Evolutionary conservation across 2,888 invertebrate species (phyloP).

Genomic region (Eupithecia insigniata): DNA sequence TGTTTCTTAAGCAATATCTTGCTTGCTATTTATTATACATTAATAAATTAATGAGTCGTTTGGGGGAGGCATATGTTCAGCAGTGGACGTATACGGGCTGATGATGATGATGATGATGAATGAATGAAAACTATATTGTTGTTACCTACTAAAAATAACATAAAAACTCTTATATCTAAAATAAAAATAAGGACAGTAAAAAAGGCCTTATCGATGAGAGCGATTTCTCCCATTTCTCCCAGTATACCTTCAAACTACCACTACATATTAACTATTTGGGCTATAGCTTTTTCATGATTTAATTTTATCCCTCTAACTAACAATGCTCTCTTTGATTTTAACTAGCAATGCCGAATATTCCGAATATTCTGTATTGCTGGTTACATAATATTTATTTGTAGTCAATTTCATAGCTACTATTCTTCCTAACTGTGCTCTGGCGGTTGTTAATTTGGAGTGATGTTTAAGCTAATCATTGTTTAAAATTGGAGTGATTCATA

Average conservation of each 20-base stretch:
- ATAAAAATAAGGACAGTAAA: too few relatives aligned
- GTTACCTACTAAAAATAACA: too few relatives aligned
- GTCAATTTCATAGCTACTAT: neutral
- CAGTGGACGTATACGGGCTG: too few relatives aligned
- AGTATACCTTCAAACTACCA: neutral
- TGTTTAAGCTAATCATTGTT: constrained; percentile 45
- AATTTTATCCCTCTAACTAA: neutral
- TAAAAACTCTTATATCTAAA: too few relatives aligned
- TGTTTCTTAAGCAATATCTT: constrained; percentile 5
- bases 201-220: too few relatives aligned
- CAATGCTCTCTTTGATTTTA: neutral
- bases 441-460: constrained; percentile 32
- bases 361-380: neutral
- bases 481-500: constrained; percentile 42
- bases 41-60: too few relatives aligned
- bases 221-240: too few relatives aligned
- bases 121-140: too few relatives aligned
- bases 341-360: neutral
- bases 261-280: neutral
- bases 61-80: too few relatives aligned
- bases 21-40: too few relatives aligned
- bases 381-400: neutral
- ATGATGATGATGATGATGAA: too few relatives aligned
- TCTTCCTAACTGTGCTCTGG: constrained; percentile 9
- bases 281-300: neutral